Evolutionary conservation across 1,140 invertebrate genomes (phyloP).

Genomic region (Wasmannia auropunctata): DNA sequence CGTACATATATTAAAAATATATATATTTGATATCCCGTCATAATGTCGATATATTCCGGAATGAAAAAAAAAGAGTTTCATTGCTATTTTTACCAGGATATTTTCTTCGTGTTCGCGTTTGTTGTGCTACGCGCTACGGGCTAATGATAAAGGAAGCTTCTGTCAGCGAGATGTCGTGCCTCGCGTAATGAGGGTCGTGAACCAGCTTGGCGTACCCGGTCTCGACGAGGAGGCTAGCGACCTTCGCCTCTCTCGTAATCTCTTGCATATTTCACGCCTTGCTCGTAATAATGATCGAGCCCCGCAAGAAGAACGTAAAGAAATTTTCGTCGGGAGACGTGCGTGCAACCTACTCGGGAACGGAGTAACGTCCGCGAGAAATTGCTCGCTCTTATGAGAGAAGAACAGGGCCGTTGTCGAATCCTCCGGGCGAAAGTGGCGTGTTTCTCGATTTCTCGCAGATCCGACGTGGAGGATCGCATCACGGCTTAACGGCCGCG

Average conservation of each 20-base stretch:
- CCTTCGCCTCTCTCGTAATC: constrained; percentile 61
- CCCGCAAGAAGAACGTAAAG: constrained; percentile 50
- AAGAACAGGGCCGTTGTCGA: background rate
- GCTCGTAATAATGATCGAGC: constrained; percentile 65
- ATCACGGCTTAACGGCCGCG: background rate
- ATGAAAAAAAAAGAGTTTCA: background rate
- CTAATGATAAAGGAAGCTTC: constrained; percentile 11
- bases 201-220: constrained; percentile 37
- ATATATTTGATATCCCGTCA: background rate
- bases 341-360: background rate
- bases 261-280: constrained; percentile 61
- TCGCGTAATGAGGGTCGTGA: constrained; percentile 40
- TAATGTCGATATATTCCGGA: background rate
- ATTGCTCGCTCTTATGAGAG: background rate
- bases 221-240: constrained; percentile 60
- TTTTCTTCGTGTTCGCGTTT: background rate
- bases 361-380: background rate
- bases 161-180: constrained; percentile 34
- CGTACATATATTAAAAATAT: background rate
- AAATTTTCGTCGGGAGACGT: constrained; percentile 14
- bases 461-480: background rate
- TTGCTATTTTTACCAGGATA: background rate
- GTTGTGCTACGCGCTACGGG: background rate
- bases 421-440: constrained; percentile 18
- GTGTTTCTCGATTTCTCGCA: constrained; percentile 19